A percentile compares a stretch with the other conserved stretches of the same genome.
phyloP scores from a whole-genome alignment of 2,113 vertebrate genomes.

The Syngnathus scovelli region DNA sequence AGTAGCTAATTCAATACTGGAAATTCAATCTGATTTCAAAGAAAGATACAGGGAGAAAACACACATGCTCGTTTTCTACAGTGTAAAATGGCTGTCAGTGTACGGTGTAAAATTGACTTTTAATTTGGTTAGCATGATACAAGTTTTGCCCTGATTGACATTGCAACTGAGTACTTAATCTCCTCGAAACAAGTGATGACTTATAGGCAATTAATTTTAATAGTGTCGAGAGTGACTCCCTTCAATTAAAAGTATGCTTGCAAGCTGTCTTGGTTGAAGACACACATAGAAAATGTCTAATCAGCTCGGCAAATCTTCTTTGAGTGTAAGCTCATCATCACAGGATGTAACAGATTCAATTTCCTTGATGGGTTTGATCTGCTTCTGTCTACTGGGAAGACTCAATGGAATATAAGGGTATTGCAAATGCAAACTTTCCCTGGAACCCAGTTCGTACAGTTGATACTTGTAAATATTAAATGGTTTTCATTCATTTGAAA shows the following conservation, averaged over 20 bases:
- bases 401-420: not conserved
- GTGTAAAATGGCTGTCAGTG: not conserved
- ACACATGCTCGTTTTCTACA: not conserved
- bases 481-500: not conserved
- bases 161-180: conserved; percentile 17
- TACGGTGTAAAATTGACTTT: not conserved
- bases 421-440: too few species aligned
- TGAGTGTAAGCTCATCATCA: not conserved
- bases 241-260: conserved; percentile 34
- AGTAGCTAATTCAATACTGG: conserved; percentile 9
- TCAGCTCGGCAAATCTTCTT: not conserved
- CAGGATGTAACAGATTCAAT: not conserved
- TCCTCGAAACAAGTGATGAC: conserved; percentile 16
- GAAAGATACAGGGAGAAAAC: not conserved
- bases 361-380: not conserved
- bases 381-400: not conserved
- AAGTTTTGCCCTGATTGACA: conserved; percentile 11
- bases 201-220: conserved; percentile 33
- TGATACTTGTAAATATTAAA: not conserved
- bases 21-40: conserved; percentile 2
- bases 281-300: not conserved
- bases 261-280: conserved; percentile 27
- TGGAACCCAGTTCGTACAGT: not conserved
- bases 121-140: conserved; percentile 15
- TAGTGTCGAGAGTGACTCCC: conserved; percentile 12